Base-by-base conservation (phyloP, 2,797 vertebrate species). In the Coracias cyanogaster region DNA sequence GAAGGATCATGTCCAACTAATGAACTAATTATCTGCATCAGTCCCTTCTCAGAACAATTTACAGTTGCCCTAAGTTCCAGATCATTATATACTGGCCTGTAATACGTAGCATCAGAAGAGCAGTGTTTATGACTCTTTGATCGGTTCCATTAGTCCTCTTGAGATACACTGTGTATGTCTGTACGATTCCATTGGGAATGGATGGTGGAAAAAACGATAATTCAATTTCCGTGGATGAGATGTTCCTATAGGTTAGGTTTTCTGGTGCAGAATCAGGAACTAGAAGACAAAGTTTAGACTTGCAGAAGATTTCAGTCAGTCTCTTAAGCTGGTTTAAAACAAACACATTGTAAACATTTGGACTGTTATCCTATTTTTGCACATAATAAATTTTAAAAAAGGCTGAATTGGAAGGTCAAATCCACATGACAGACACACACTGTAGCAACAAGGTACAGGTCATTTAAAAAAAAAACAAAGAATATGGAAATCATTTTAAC, bases 251-350 rank as follows among this genome's bases (percentile, higher is more conserved):
- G 49, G 96, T 98, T 95, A 98, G 91, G 45, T 98, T 98, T 98
- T 98, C 97, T 89, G 98, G 98, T 62, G 98, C 96, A 91, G 97
- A 98, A 83, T 95, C 97, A 46, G 98, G 98, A 69, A 97, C 98
- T 98, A 78, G 43, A 95, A 94, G 48, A 81, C 82, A 93, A 94
- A 93, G 74, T 48, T 93, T 97, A 98, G 83, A 98, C 15, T 84
- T 19, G 65, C 39, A 49, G 24, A 64, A 77, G 15, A 61, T 48
- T 89, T 48, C 26, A 22, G n/a, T 61, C 15, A 61, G 19, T 80
- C 88, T 29, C 31, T 41, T 65, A 49, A 71, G 78, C 6, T 2
- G 0, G 3, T 39, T 91, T 62, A 62, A 91, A 29, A 25, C 3
- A 78, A 94, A 76, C 2, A 20, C 3, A 21, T 8, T 51, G 7